Base-by-base conservation (phyloP, 92 coral and sea anemone genomes). In the Porites cylindrica region DNA sequence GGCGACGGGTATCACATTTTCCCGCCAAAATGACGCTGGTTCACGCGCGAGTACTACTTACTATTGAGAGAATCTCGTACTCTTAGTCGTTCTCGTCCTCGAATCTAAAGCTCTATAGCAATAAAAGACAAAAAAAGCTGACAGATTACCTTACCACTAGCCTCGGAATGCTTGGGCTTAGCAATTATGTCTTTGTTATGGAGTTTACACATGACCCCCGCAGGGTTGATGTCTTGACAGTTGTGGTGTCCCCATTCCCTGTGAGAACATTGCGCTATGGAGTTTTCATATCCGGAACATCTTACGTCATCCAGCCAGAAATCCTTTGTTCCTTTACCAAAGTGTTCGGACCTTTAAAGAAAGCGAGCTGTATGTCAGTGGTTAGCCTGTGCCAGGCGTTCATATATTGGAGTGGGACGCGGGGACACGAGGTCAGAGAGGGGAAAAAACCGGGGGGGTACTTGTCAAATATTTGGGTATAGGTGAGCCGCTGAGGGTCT, bases 191-290 rank as follows among this genome's bases (percentile, higher is more conserved):
- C 92, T 20, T 85, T 75, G 24, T 67, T 83, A 21, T 68, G 51
- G 9, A 90, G 83, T 65, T 81, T 86, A 74, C 98, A 96, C 83
- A 90, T 91, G 32, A 96, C 98, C 54, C 97, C 97, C 6, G 98
- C 98, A 9, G 90, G 80, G 64, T 90, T 75, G 71, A 29, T 66
- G 1, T 83, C 65, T 2, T 72, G 90, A 38, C 89, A 88, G 70
- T 82, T 89, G 58, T 87, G 89, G 29, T 67, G 51, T 3, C 91
- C 94, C 98, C 98, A 95, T 82, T 92, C 96, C 52, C 90, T 95
- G 76, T 90, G 96, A 11, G 90, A 59, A 43, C 98, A 95, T 4
- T 51, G 76, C 13, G 65, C 86, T 1, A 95, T 86, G 16, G 92
- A 75, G 9, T 32, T n/a, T 73, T 93, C 96, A 10, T 84, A 51